A percentile compares a stretch with the other conserved stretches of the same genome.
These are phyloP conservation scores for Centroberyx gerrardi DNA, from an alignment of 2,797 vertebrate species.

Conservation along the genomic window DNA sequence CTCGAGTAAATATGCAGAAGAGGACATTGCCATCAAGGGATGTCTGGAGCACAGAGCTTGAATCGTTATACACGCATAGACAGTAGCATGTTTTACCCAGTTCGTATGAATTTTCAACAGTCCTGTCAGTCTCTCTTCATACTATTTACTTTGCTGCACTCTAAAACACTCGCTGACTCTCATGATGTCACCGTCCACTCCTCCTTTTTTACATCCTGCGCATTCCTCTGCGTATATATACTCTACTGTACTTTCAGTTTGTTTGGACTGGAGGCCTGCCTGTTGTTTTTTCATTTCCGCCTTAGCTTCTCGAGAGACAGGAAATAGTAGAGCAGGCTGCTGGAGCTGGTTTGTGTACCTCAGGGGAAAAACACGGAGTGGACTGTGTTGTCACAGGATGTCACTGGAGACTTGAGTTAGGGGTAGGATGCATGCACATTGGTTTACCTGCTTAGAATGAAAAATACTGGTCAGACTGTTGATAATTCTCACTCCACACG, in stretches of 20 bases:
- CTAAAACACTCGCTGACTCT: neutral
- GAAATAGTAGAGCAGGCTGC: slow-evolving; percentile 25
- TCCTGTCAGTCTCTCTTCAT: no score
- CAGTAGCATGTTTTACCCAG: neutral
- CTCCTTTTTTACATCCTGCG: neutral
- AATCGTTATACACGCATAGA: neutral
- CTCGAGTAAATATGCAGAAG: neutral
- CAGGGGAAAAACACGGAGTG: neutral
- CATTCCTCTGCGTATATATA: neutral
- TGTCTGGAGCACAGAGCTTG: neutral
- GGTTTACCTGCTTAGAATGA: neutral
- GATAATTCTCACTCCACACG: no score
- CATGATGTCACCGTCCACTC: neutral
- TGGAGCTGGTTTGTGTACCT: slow-evolving; percentile 30
- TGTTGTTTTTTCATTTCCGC: slow-evolving; percentile 32
- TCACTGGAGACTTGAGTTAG: no score
- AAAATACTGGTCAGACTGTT: neutral
- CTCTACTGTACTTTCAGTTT: neutral
- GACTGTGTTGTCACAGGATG: neutral
- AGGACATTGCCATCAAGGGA: neutral
- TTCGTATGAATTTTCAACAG: neutral
- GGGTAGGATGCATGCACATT: neutral
- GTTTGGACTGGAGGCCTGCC: slow-evolving; percentile 11
- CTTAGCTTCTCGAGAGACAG: slow-evolving; percentile 14
- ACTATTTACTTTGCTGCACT: no score